Conservation (phyloP, 2,113 vertebrate species). For the Brachyhypopomus gauderio region DNA sequence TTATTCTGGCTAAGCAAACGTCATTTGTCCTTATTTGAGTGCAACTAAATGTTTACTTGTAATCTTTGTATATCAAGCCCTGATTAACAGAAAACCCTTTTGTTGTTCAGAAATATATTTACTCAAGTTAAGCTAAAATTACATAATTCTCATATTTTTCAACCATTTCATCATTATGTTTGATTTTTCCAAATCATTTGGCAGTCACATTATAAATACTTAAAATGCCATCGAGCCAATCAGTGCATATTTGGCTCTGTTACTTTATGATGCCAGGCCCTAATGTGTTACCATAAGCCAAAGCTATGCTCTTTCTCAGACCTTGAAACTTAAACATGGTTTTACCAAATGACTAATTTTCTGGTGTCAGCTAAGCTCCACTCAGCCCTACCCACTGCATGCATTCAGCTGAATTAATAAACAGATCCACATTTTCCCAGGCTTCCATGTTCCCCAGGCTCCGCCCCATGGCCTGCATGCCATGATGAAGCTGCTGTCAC, state of each 20-base stretch:
- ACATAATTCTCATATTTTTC: background rate
- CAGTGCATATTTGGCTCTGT: background rate
- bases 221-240: background rate
- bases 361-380: background rate
- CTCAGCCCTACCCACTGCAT: conserved; percentile 32
- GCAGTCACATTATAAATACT: background rate
- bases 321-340: background rate
- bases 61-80: conserved; percentile 1
- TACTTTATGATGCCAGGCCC: too few species aligned
- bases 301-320: background rate
- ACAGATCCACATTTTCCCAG: conserved; percentile 48
- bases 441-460: conserved; percentile 20
- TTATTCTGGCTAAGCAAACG: background rate
- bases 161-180: background rate
- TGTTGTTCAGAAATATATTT: background rate
- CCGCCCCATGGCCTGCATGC: background rate
- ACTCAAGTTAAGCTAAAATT: background rate
- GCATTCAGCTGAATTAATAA: conserved; percentile 37
- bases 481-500: conserved; percentile 46
- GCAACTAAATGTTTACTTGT: conserved; percentile 17
- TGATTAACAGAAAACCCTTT: background rate
- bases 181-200: background rate
- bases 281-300: background rate
- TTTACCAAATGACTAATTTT: background rate
- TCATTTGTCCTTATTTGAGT: background rate